These are phyloP conservation scores for Taenaris catops DNA, from an alignment of 2,888 invertebrate genomes.

Conservation along the genomic window DNA sequence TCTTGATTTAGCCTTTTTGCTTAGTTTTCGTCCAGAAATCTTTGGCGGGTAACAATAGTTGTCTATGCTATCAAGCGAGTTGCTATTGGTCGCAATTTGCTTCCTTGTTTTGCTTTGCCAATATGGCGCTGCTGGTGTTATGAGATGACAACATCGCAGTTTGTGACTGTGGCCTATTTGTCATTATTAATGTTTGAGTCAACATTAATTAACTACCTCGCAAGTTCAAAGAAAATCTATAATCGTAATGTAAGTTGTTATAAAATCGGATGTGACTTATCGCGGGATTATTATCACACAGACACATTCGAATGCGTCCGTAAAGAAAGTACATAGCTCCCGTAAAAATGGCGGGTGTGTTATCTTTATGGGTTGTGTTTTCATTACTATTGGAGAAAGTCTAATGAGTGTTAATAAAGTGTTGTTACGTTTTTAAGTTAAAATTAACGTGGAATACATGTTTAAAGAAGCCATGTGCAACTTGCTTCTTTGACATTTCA, in stretches of 20 bases:
- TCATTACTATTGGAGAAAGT: constrained; percentile 61
- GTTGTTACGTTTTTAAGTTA: constrained; percentile 32
- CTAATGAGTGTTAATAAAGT: constrained; percentile 39
- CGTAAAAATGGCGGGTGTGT: constrained; percentile 79
- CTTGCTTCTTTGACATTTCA: constrained; percentile 53
- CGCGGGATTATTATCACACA: constrained; percentile 26
- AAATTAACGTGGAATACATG: constrained; percentile 30
- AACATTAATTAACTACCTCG: constrained; percentile 59
- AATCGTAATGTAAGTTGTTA: constrained; percentile 42
- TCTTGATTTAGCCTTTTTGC: too few relatives aligned
- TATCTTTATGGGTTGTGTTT: constrained; percentile 75
- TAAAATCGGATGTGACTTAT: constrained; percentile 36
- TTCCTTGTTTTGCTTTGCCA: constrained; percentile 51
- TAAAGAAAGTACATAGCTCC: constrained; percentile 64
- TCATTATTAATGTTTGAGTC: constrained; percentile 52
- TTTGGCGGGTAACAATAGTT: too few relatives aligned
- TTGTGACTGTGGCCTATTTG: constrained; percentile 71
- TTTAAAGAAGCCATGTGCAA: constrained; percentile 46
- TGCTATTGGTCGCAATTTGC: constrained; percentile 24
- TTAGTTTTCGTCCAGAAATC: too few relatives aligned
- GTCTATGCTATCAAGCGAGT: constrained; percentile 12
- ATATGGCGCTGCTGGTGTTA: constrained; percentile 77
- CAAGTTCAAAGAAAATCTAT: constrained; percentile 53
- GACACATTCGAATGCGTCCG: constrained; percentile 45
- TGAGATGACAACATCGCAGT: constrained; percentile 80